Base-by-base conservation (phyloP, 2,113 vertebrate species). In the Zapus hudsonius region DNA sequence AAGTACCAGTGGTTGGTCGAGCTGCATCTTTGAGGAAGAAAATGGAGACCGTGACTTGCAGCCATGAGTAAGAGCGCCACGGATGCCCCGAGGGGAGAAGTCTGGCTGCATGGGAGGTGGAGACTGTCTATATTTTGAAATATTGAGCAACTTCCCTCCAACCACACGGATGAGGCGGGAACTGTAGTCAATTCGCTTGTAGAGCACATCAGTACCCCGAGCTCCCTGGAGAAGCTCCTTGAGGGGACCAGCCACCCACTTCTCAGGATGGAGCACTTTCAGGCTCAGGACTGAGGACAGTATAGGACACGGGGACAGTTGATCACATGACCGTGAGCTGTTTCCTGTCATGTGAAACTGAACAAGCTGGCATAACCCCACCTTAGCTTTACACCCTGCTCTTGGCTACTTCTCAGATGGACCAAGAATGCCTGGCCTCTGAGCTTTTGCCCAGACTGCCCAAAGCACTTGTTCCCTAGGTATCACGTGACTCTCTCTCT, bases 41-140 rank as follows among this genome's bases (percentile, higher is more conserved):
- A 52, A 22, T 0, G 7, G 74, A 20, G 82, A 25, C 52, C 2
- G 25, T 12, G 47, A 36, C 29, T 0, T 2, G 20, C n/a, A 40
- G 4, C 7, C 7, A 16, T 6, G 22, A 40, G 31, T 7, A 7
- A 7, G 2, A 10, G 42, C 27, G 73, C 69, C 20, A 36, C 2
- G 47, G 13, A 19, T 3, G 29, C 31, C 70, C 4, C 2, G 38
- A 59, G 76, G 59, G 12, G 25, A 87, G 75, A 81, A 10, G 57
- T 25, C 19, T 22, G 20, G 38, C 82, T 44, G 55, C 1, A 0
- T 10, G 1, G 0, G 10, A 23, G 16, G 17, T 8, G 36, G 23
- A 44, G 19, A 7, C 7, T 27, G 7, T 42, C 64, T 23, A 0
- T 19, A 15, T 94, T 95, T 87, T 61, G 69, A 78, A 80, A 78